A percentile compares a stretch with the other conserved stretches of the same genome.
These are phyloP conservation scores for Drosophila mettleri DNA, from an alignment of 2,888 invertebrate species.

Conservation along the genomic window DNA sequence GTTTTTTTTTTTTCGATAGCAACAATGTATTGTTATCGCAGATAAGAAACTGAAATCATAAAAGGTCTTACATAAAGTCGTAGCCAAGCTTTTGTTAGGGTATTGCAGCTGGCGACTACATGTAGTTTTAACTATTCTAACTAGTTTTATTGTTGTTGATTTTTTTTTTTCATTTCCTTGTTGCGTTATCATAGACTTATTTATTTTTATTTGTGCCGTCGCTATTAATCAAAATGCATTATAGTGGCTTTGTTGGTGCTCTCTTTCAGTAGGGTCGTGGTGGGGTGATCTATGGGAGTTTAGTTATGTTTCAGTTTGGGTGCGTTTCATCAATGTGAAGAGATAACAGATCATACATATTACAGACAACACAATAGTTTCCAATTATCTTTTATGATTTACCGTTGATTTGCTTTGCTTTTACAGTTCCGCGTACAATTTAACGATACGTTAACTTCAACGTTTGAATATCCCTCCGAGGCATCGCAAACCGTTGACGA, in stretches of 20 bases:
- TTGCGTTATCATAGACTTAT: constrained; percentile 47
- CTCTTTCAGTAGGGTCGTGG: not conserved
- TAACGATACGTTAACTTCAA: constrained; percentile 93
- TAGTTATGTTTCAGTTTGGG: constrained; percentile 20
- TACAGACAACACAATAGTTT: not conserved
- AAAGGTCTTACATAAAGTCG: not conserved
- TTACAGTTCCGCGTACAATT: constrained; percentile 94
- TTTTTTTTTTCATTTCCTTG: constrained; percentile 30
- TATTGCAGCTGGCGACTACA: constrained; percentile 8
- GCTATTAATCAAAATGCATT: constrained; percentile 69
- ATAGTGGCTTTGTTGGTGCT: constrained; percentile 38
- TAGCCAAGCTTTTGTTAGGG: not conserved
- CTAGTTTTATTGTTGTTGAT: constrained; percentile 3
- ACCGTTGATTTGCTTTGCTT: constrained; percentile 14
- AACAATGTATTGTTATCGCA: not conserved
- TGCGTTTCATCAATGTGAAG: constrained; percentile 64
- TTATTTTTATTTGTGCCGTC: constrained; percentile 45
- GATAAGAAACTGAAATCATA: not conserved
- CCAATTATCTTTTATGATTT: constrained; percentile 3
- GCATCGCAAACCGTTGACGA: constrained; percentile 91
- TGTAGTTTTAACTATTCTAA: not conserved
- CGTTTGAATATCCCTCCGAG: constrained; percentile 97
- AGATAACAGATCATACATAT: constrained; percentile 55
- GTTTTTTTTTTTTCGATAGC: not conserved
- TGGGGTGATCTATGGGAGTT: not conserved